A percentile compares a stretch with the other conserved stretches of the same genome.
Evolutionary conservation across 64 coral and sea anemone genomes (phyloP).

Genomic region (Hydrozoanthus tunicans): DNA sequence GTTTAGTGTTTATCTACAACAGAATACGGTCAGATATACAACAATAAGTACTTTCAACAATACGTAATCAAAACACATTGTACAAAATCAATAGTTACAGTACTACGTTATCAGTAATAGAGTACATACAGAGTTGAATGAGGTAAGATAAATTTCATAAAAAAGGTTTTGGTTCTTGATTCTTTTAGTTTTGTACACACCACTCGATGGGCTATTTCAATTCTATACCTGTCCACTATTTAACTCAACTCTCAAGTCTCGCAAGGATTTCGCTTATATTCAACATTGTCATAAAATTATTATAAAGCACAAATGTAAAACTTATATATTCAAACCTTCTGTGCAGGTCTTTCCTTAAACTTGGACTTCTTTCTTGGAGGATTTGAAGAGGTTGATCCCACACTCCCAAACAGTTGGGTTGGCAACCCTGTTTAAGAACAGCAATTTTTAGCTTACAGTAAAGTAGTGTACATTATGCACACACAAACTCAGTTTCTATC

Average conservation of each 20-base stretch:
- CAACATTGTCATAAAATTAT: not conserved
- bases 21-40: not conserved
- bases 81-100: too few relatives aligned
- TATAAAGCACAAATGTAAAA: not conserved
- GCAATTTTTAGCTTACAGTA: not conserved
- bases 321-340: not conserved
- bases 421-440: slow-evolving; percentile 9
- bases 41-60: too few relatives aligned
- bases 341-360: slow-evolving; percentile 63
- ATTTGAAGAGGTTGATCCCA: not conserved
- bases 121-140: too few relatives aligned
- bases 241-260: too few relatives aligned
- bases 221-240: too few relatives aligned
- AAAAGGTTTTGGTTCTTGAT: too few relatives aligned
- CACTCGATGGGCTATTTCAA: too few relatives aligned
- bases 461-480: not conserved
- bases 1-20: slow-evolving; percentile 1
- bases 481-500: too few relatives aligned
- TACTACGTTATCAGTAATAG: too few relatives aligned
- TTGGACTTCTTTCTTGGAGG: slow-evolving; percentile 75
- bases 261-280: not conserved
- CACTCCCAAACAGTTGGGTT: not conserved
- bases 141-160: too few relatives aligned
- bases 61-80: too few relatives aligned
- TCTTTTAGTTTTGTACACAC: too few relatives aligned